A percentile compares a stretch with the other conserved stretches of the same genome.
Conservation (phyloP, 2,113 vertebrate species). For the Actenoides lindsayi region DNA sequence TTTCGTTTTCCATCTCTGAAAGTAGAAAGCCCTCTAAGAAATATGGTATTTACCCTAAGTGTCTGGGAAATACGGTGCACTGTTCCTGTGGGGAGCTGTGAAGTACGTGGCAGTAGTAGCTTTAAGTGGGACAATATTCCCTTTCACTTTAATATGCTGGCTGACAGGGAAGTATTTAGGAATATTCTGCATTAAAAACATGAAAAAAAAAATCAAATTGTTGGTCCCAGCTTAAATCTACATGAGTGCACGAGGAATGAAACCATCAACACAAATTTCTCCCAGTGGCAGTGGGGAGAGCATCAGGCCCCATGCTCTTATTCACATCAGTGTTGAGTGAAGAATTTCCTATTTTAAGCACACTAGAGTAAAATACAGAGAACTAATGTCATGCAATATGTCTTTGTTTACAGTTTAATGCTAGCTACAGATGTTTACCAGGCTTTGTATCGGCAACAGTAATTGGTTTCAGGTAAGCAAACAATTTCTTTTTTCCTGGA, state of each 20-base stretch:
- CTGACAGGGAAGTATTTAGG: neutral
- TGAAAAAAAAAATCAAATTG: neutral
- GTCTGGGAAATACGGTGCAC: neutral
- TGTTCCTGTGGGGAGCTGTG: neutral
- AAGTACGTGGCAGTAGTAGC: neutral
- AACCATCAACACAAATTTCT: neutral
- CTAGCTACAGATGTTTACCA: constrained; percentile 69
- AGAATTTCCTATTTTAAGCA: neutral
- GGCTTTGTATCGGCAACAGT: constrained; percentile 68
- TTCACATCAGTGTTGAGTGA: neutral
- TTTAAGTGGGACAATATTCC: neutral
- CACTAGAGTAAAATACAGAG: neutral
- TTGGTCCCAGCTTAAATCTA: neutral
- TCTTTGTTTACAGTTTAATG: constrained; percentile 72
- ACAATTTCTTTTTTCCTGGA: neutral
- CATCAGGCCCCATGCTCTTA: neutral
- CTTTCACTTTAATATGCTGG: neutral
- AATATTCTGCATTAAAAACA: neutral
- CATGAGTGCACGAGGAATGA: neutral
- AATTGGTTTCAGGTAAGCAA: constrained; percentile 72
- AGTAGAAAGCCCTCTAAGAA: neutral
- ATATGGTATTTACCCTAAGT: neutral
- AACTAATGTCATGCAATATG: neutral
- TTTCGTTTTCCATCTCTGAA: neutral
- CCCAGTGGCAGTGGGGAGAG: neutral